Evolutionary conservation across 2,113 vertebrate species (phyloP).

Genomic region (Rhadina sibilatrix): DNA sequence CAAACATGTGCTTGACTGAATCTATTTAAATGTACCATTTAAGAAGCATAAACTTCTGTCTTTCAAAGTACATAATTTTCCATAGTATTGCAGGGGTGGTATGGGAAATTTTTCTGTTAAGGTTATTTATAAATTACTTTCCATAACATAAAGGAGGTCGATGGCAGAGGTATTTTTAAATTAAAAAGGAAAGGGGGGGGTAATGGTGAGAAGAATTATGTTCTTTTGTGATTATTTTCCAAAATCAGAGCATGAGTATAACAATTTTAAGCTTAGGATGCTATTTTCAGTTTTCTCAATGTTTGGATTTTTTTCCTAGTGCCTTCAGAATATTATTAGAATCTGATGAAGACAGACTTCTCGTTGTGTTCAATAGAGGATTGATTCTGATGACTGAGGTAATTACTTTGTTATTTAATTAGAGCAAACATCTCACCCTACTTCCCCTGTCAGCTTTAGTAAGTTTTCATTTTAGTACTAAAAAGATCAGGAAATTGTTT

Average conservation of each 20-base stretch:
- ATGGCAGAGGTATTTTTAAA: background rate
- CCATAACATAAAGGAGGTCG: background rate
- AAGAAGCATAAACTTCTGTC: background rate
- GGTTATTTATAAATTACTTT: background rate
- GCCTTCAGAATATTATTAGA: constrained; percentile 98
- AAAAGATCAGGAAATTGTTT: background rate
- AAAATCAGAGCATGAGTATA: background rate
- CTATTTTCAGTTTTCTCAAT: background rate
- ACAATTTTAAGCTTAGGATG: background rate
- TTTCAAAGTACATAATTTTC: background rate
- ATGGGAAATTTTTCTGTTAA: background rate
- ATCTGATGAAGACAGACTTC: constrained; percentile 96
- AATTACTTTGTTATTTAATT: constrained; percentile 35
- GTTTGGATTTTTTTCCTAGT: constrained; percentile 74
- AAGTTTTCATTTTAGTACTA: background rate
- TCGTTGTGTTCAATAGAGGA: constrained; percentile 97
- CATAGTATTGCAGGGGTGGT: background rate
- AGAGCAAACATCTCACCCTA: background rate
- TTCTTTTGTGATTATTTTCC: background rate
- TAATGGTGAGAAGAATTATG: background rate
- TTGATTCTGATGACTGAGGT: constrained; percentile 99
- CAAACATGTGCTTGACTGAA: background rate
- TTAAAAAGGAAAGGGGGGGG: fast-evolving
- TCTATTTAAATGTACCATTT: background rate
- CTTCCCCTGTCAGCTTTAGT: background rate